These are phyloP conservation scores for Sycophila sp. DNA, from an alignment of 1,140 invertebrate genomes.

Conservation along the genomic window DNA sequence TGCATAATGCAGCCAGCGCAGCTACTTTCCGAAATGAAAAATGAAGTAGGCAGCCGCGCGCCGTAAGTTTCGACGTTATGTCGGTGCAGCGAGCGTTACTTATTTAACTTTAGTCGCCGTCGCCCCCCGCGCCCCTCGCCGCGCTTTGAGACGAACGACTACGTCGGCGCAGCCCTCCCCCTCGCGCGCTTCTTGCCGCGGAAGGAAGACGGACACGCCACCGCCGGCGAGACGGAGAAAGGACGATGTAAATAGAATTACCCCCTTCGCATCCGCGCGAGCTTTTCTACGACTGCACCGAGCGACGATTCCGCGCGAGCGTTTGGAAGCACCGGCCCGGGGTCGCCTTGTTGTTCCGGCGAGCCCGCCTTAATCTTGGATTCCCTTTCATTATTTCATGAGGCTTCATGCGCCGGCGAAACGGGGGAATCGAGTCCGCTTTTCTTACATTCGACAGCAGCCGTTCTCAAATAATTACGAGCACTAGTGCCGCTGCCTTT, in stretches of 20 bases:
- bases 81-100: constrained; percentile 45
- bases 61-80: constrained; percentile 36
- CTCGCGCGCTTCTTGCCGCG: not conserved
- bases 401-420: not conserved
- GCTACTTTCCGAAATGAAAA: constrained; percentile 53
- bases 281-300: constrained; percentile 1
- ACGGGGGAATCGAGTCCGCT: not conserved
- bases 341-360: constrained; percentile 10
- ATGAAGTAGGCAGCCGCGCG: constrained; percentile 46
- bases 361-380: constrained; percentile 9
- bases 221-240: constrained; percentile 21
- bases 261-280: constrained; percentile 1
- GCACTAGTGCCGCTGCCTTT: no score
- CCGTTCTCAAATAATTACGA: constrained; percentile 2
- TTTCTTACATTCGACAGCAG: not conserved
- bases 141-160: constrained; percentile 8
- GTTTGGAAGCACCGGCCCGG: not conserved
- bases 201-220: constrained; percentile 7
- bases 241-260: constrained; percentile 39
- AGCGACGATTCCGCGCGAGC: constrained; percentile 22
- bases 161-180: not conserved
- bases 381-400: constrained; percentile 28
- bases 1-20: constrained; percentile 53
- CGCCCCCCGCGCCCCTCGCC: constrained; percentile 25
- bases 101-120: constrained; percentile 51